These are phyloP conservation scores for Epinotia bilunana DNA, from an alignment of 2,888 invertebrate species.

Conservation along the genomic window DNA sequence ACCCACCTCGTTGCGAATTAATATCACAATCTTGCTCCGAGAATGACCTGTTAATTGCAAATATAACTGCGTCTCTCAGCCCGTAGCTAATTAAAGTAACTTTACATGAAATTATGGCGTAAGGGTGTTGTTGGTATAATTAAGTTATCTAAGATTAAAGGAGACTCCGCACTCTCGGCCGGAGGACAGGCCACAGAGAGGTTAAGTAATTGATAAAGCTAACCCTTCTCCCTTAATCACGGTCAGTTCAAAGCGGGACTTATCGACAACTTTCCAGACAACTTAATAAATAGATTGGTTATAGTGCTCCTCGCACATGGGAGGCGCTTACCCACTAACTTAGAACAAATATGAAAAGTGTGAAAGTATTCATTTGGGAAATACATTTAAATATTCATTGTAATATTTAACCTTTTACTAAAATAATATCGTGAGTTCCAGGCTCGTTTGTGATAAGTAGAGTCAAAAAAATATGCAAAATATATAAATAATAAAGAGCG, in stretches of 20 bases:
- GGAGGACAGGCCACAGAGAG: slow-evolving; percentile 59
- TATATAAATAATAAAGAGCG: too few species aligned
- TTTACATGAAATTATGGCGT: slow-evolving; percentile 45
- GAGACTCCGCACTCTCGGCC: slow-evolving; percentile 54
- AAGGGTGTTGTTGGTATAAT: slow-evolving; percentile 63
- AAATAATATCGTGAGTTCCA: too few species aligned
- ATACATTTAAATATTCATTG: not conserved
- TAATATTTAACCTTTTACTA: too few species aligned
- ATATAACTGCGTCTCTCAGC: slow-evolving; percentile 15
- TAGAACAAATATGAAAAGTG: slow-evolving; percentile 1
- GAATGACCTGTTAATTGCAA: slow-evolving; percentile 19
- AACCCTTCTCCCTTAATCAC: slow-evolving; percentile 70
- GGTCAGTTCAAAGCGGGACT: slow-evolving; percentile 60
- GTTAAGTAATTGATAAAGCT: slow-evolving; percentile 77
- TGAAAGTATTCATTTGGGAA: not conserved
- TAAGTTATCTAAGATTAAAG: slow-evolving; percentile 75
- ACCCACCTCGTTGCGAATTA: slow-evolving; percentile 16
- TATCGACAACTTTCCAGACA: slow-evolving; percentile 47
- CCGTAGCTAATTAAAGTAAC: slow-evolving; percentile 30
- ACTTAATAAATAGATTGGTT: slow-evolving; percentile 57
- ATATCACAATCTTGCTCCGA: slow-evolving; percentile 16
- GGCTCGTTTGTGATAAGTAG: too few species aligned
- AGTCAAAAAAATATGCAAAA: too few species aligned
- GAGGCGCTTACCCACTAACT: slow-evolving; percentile 6
- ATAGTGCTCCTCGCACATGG: slow-evolving; percentile 19